These are phyloP conservation scores for Otus scops DNA, from an alignment of 2,797 vertebrate genomes.

Conservation along the genomic window DNA sequence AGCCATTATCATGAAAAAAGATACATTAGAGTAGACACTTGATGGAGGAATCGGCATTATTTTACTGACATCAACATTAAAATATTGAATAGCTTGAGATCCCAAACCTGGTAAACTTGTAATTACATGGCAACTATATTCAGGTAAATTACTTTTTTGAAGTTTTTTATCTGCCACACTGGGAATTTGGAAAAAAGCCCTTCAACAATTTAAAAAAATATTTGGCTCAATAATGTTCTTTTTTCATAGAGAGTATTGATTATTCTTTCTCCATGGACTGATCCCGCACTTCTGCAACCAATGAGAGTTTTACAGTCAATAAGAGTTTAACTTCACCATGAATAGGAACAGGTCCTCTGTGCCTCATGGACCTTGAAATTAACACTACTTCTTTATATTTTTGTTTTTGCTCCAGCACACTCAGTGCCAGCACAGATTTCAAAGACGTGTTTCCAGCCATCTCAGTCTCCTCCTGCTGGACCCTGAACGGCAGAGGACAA, in stretches of 20 bases:
- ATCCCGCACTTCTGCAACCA: neutral
- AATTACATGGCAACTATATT: neutral
- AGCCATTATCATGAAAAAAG: neutral
- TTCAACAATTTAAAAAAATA: neutral
- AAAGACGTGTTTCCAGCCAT: neutral
- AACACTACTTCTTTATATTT: slow-evolving; percentile 34
- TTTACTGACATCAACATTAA: neutral
- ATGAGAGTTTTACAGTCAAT: neutral
- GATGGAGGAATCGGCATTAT: neutral
- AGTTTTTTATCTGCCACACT: neutral
- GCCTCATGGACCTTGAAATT: slow-evolving; percentile 60
- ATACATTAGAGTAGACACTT: neutral
- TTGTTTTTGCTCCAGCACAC: slow-evolving; percentile 9
- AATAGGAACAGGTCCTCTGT: neutral
- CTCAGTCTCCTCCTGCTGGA: neutral
- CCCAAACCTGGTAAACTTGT: neutral
- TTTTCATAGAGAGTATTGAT: neutral
- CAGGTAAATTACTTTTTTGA: neutral
- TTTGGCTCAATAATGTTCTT: neutral
- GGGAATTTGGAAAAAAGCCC: neutral
- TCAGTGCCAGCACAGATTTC: neutral
- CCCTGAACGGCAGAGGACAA: neutral
- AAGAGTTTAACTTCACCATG: neutral
- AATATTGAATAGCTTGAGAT: neutral
- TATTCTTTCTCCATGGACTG: neutral